A percentile compares a stretch with the other conserved stretches of the same genome.
Evolutionary conservation across 2,797 vertebrate species (phyloP).

Genomic region (Eremophila alpestris): DNA sequence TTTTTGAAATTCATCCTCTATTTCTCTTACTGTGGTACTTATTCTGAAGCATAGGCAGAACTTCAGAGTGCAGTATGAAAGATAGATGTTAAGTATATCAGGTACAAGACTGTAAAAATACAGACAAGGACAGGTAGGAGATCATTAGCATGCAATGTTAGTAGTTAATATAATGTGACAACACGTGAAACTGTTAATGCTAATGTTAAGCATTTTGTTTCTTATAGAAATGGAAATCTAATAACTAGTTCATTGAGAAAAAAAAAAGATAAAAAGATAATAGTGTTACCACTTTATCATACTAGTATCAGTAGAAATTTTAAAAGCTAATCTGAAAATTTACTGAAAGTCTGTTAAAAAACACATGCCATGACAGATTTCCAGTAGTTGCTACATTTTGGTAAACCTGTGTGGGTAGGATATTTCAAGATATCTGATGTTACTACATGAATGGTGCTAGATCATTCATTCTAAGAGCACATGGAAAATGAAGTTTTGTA

Average conservation of each 20-base stretch:
- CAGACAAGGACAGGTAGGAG: not conserved
- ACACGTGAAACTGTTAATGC: not conserved
- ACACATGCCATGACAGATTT: not conserved
- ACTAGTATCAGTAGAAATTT: not conserved
- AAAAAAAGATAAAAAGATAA: not conserved
- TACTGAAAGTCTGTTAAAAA: not conserved
- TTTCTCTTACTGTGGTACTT: not conserved
- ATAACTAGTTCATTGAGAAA: not conserved
- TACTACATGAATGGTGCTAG: not conserved
- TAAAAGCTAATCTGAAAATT: not conserved
- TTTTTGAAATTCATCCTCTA: not conserved
- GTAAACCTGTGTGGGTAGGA: not conserved
- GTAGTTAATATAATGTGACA: not conserved
- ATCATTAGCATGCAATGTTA: not conserved
- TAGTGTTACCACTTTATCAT: not conserved
- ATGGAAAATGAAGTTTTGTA: constrained; percentile 16
- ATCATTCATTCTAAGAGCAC: constrained; percentile 29
- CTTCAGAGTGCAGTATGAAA: not conserved
- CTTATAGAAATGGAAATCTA: not conserved
- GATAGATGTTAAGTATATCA: not conserved
- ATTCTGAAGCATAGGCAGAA: not conserved
- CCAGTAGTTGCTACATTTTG: not conserved
- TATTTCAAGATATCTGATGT: not conserved
- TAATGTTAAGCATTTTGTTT: not conserved
- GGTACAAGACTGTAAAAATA: not conserved